Evolutionary conservation across 2,113 vertebrate species (phyloP), one percentile per base, ranked within the genome.

Genomic region (Phoxinus phoxinus): DNA sequence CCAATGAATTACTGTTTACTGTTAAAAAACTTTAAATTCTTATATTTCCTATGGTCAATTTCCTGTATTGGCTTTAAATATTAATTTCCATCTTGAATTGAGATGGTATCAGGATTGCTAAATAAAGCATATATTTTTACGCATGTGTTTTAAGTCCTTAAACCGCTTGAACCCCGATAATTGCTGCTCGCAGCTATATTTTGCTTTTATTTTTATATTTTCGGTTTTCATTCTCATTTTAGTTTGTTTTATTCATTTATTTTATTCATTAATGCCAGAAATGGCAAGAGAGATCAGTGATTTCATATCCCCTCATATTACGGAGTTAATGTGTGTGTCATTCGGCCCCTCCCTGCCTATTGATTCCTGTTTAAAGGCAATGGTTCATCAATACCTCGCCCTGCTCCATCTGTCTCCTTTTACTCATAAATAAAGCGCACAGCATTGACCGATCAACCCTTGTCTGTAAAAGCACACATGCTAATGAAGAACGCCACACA

Each of bases 351-450:
- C 86, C 88, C 94, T 87, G 73, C 61, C 85, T 90, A 95, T 95
- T 93, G 95, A 95, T 95, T 94, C 86, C 93, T 95, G 94, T 96
- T 96, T 96, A 95, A 96, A 95, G 94, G 94, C 95, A 93, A 95
- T 95, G 95, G 95, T 93, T 95, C 96, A 95, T 98, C 97, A 93
- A 98, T 98, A 95, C 91, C 88, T 90, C 94, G 93, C 93, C 94
- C 92, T 94, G 90, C 86, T 86, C 95, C 96, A 97, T 97, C 96
- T 95, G 94, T 98, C 97, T 98, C 96, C 96, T 96, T 97, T 97
- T 94, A 96, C 96, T 97, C 96, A 98, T 97, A 98, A 97, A 98
- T 98, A 97, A 99, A 98, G 96, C 96, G 94, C 94, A 95, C 94
- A 91, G 92, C 96, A 98, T 97, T 94, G 97, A 97, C 95, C 94